phyloP scores from a whole-genome alignment of 2,888 invertebrate genomes.

The Microctonus hyperodae region DNA sequence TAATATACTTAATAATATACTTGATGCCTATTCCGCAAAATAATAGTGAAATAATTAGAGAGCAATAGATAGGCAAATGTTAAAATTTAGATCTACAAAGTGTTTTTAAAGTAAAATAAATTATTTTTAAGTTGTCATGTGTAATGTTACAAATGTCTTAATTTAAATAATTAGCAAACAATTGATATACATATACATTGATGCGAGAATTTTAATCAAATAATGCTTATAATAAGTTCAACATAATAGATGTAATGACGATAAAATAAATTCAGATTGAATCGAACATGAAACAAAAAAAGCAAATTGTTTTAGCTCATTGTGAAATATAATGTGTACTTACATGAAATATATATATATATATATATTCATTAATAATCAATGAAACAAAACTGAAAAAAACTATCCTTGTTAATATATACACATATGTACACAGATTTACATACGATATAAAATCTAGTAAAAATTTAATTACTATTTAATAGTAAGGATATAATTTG shows the following conservation, averaged over 20 bases:
- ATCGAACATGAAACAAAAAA: not conserved
- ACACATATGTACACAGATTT: not conserved
- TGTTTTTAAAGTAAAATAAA: not conserved
- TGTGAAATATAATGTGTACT: not conserved
- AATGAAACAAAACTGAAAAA: constrained; percentile 2
- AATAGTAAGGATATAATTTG: constrained; percentile 56
- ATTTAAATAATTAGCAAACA: not conserved
- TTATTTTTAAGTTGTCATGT: not conserved
- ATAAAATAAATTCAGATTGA: not conserved
- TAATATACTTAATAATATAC: not conserved
- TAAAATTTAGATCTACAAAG: not conserved
- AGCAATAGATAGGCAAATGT: too few relatives aligned
- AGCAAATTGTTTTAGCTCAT: not conserved
- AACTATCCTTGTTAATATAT: constrained; percentile 22
- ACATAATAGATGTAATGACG: constrained; percentile 9
- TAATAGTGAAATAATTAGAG: not conserved
- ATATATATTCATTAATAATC: not conserved
- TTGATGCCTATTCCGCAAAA: not conserved
- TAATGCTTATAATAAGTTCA: not conserved
- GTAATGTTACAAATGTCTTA: not conserved
- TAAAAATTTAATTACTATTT: constrained; percentile 35
- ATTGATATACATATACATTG: not conserved
- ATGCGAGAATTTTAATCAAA: not conserved
- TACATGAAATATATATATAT: not conserved
- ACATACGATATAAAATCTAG: constrained; percentile 7